Conservation (phyloP, 2,797 vertebrate species). For the Dallia pectoralis region DNA sequence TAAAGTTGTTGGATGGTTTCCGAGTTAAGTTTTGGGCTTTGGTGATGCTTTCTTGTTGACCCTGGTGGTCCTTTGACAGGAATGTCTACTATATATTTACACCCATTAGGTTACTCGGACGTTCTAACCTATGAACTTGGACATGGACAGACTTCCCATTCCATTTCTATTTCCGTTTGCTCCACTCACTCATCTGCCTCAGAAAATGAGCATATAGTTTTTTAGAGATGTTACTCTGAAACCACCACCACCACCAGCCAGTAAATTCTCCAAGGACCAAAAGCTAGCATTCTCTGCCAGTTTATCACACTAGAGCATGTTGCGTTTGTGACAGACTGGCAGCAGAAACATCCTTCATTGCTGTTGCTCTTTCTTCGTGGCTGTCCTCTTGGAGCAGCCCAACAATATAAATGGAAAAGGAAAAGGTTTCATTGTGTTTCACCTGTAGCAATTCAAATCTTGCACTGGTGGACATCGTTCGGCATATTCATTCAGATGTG, state of each 20-base stretch:
- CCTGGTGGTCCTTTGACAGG: conserved; percentile 39
- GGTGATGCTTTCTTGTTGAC: conserved; percentile 32
- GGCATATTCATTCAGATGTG: conserved; percentile 46
- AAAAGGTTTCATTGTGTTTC: conserved; percentile 47
- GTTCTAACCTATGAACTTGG: conserved; percentile 13
- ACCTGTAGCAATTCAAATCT: conserved; percentile 50
- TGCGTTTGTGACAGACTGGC: conserved; percentile 72
- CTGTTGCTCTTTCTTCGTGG: conserved; percentile 54
- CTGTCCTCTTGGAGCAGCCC: conserved; percentile 36
- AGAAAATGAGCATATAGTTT: conserved; percentile 55
- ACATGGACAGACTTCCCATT: conserved; percentile 46
- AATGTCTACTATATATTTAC: conserved; percentile 23
- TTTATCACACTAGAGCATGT: conserved; percentile 67
- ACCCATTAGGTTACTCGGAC: not conserved
- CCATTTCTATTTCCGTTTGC: conserved; percentile 38
- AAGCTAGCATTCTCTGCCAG: conserved; percentile 65
- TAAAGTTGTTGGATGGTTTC: no score
- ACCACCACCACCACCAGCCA: conserved; percentile 38
- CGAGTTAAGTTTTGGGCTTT: conserved; percentile 45
- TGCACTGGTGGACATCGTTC: conserved; percentile 49
- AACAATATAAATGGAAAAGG: conserved; percentile 50
- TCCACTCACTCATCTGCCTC: conserved; percentile 39
- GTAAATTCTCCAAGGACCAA: conserved; percentile 56
- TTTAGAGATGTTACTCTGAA: conserved; percentile 45
- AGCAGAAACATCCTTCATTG: conserved; percentile 68